Conservation (phyloP, 64 coral and sea anemone species). For the Montipora capricornis region DNA sequence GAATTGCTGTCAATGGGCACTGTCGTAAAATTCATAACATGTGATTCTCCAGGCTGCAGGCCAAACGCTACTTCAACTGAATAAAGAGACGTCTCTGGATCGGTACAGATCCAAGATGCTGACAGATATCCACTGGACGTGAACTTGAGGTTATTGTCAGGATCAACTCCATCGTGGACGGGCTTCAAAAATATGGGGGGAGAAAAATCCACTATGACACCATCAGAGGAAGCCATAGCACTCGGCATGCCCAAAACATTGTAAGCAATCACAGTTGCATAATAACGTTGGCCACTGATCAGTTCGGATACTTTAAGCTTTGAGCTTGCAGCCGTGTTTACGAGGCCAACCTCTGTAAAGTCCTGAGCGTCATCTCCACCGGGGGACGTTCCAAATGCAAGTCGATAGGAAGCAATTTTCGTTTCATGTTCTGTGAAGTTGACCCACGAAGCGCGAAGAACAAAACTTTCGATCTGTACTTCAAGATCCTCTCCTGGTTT, state of each 20-base stretch:
- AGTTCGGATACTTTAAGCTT: constrained; percentile 78
- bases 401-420: constrained; percentile 65
- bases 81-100: constrained; percentile 71
- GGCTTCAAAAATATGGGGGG: constrained; percentile 74
- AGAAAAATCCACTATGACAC: constrained; percentile 86
- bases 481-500: constrained; percentile 66
- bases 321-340: constrained; percentile 78
- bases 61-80: constrained; percentile 86
- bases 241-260: constrained; percentile 90
- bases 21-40: constrained; percentile 69
- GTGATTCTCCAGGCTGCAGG: constrained; percentile 78
- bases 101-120: constrained; percentile 79
- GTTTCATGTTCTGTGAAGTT: constrained; percentile 90
- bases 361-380: constrained; percentile 74
- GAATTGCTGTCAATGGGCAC: constrained; percentile 55
- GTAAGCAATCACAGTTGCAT: constrained; percentile 85
- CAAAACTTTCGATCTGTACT: constrained; percentile 76
- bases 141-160: constrained; percentile 46
- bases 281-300: constrained; percentile 80
- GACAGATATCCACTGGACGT: constrained; percentile 41
- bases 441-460: constrained; percentile 79
- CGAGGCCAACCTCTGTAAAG: constrained; percentile 86
- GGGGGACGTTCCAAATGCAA: constrained; percentile 86
- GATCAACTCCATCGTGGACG: constrained; percentile 65
- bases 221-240: constrained; percentile 76